Base-by-base conservation (phyloP, 1,140 invertebrate species). In the Chymomyza costata region DNA sequence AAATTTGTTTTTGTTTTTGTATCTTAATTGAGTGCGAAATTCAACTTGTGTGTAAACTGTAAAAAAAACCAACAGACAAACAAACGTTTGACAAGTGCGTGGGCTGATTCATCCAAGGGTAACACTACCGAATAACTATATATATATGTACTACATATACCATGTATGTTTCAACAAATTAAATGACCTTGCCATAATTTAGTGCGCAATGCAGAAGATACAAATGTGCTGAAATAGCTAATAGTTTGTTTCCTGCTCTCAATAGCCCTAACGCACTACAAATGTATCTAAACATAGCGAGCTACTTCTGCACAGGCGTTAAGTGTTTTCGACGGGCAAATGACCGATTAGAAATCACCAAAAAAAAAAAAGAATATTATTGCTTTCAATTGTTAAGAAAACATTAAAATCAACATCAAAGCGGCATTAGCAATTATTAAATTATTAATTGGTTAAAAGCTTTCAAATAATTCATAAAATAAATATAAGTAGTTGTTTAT, bases 271-370 rank as follows among this genome's bases (percentile, higher is more conserved):
- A 31, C 50, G 38, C 8, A 30, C 16, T 28, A n/a, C n/a, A n/a
- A n/a, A n/a, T n/a, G n/a, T n/a, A n/a, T n/a, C n/a, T n/a, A n/a
- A n/a, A n/a, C n/a, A n/a, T n/a, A n/a, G n/a, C n/a, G n/a, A n/a
- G n/a, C n/a, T n/a, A 15, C 15, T 43, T 54, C 14, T 54, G 30
- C n/a, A n/a, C n/a, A n/a, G n/a, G n/a, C n/a, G n/a, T n/a, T n/a
- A n/a, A n/a, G n/a, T n/a, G n/a, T 43, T 28, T 31, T 13, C 15
- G 32, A 53, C 56, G 37, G 69, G 69, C 69, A 73, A 73, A 73
- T 66, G 69, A 74, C 69, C 69, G 69, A 73, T 73, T 73, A 73
- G 69, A 73, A 73, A 73, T 74, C 64, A 40, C 73, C n/a, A n/a
- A n/a, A n/a, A n/a, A n/a, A n/a, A n/a, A n/a, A n/a, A n/a, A n/a